Evolutionary conservation across 2,888 invertebrate genomes (phyloP).

Genomic region (Yponomeuta evonymella): DNA sequence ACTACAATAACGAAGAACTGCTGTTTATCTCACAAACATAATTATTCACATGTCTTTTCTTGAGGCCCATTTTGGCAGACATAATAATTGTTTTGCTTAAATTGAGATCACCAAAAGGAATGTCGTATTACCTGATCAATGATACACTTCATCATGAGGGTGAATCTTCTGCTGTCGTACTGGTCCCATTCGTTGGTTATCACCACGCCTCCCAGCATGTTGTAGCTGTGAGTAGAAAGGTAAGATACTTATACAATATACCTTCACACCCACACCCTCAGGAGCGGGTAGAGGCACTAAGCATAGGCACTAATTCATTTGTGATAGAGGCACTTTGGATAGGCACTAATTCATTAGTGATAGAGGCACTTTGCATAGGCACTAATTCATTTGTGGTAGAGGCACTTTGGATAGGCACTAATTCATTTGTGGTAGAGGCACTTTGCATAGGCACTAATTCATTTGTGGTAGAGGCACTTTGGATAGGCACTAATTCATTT

Average conservation of each 20-base stretch:
- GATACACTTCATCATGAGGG: conserved; percentile 76
- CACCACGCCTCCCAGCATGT: conserved; percentile 76
- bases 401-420: not conserved
- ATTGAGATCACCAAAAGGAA: too few relatives aligned
- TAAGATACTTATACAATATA: too few relatives aligned
- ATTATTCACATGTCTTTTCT: too few relatives aligned
- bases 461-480: not conserved
- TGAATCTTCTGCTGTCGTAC: conserved; percentile 66
- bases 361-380: not conserved
- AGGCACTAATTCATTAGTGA: not conserved
- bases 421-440: not conserved
- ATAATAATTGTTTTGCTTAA: too few relatives aligned
- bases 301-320: not conserved
- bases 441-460: not conserved
- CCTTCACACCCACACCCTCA: not conserved
- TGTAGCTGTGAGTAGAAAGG: conserved; percentile 58
- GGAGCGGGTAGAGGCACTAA: not conserved
- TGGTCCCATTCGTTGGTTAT: conserved; percentile 69
- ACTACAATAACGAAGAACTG: too few relatives aligned
- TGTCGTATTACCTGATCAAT: conserved; percentile 58
- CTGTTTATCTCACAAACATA: too few relatives aligned
- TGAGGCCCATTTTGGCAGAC: too few relatives aligned
- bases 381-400: not conserved
- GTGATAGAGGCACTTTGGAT: not conserved
- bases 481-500: not conserved